phyloP scores from a whole-genome alignment of 2,113 vertebrate species.

The Thomomys bottae region DNA sequence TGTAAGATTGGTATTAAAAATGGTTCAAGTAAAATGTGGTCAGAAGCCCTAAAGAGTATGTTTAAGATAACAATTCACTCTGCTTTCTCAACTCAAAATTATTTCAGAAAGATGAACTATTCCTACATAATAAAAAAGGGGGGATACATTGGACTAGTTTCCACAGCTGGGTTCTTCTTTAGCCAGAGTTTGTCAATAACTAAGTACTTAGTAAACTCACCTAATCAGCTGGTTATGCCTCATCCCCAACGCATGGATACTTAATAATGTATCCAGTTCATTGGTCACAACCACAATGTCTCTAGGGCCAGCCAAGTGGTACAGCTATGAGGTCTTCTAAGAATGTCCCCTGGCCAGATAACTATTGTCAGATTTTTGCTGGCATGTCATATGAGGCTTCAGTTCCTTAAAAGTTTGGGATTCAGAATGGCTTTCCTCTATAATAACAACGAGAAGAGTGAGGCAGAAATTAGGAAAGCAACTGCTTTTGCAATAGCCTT shows the following conservation, averaged over 20 bases:
- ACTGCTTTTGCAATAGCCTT: too few species aligned
- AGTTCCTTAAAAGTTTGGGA: neutral
- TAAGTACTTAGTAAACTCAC: neutral
- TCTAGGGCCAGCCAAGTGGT: neutral
- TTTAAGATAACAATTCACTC: conserved; percentile 8
- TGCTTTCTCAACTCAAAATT: neutral
- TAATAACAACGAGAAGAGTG: too few species aligned
- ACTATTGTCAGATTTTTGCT: neutral
- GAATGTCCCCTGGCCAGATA: neutral
- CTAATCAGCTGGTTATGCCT: neutral
- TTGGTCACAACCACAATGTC: neutral
- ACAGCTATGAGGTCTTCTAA: neutral
- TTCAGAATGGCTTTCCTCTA: too few species aligned
- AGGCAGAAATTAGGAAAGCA: too few species aligned
- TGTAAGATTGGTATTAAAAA: neutral
- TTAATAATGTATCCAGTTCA: neutral
- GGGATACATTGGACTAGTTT: neutral
- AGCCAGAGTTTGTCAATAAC: neutral
- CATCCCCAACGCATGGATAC: neutral
- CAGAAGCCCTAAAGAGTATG: neutral
- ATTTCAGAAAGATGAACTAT: conserved; percentile 5
- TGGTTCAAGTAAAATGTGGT: neutral
- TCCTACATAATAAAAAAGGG: neutral
- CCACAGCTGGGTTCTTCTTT: neutral
- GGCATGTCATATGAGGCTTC: neutral